Percentiles rank a stretch among this genome's conserved stretches.
Conservation (phyloP, 1,140 invertebrate genomes). For the Lepidotrigona ventralis region DNA sequence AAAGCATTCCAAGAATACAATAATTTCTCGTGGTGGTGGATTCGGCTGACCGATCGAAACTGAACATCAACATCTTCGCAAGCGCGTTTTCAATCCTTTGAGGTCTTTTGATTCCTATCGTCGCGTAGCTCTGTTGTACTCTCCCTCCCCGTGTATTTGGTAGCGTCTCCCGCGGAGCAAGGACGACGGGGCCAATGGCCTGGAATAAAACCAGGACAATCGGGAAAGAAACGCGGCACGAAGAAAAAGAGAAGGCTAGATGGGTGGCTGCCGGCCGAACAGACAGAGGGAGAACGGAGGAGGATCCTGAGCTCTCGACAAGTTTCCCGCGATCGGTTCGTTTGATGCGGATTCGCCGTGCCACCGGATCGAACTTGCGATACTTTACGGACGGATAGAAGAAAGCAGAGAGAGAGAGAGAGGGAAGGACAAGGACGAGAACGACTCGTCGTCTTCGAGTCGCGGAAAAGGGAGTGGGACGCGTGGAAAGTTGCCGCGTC, state of each 20-base stretch:
- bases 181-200: slow-evolving; percentile 27
- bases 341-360: slow-evolving; percentile 67
- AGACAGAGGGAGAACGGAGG: neutral
- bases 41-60: slow-evolving; percentile 40
- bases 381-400: slow-evolving; percentile 33
- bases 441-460: slow-evolving; percentile 27
- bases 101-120: slow-evolving; percentile 44
- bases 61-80: slow-evolving; percentile 5
- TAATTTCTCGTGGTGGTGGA: slow-evolving; percentile 27
- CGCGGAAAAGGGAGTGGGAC: slow-evolving; percentile 4
- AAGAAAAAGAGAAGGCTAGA: slow-evolving; percentile 33
- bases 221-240: slow-evolving; percentile 17
- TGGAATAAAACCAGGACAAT: slow-evolving; percentile 61
- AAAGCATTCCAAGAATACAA: slow-evolving; percentile 25
- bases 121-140: slow-evolving; percentile 24
- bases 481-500: slow-evolving; percentile 46
- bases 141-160: neutral
- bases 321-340: slow-evolving; percentile 70
- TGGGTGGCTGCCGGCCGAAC: neutral
- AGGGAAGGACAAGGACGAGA: slow-evolving; percentile 28
- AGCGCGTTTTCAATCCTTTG: slow-evolving; percentile 43
- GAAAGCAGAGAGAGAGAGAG: slow-evolving; percentile 17
- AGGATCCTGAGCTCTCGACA: slow-evolving; percentile 59
- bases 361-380: slow-evolving; percentile 66
- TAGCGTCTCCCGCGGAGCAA: slow-evolving; percentile 16